Evolutionary conservation across 2,113 vertebrate species (phyloP).

Genomic region (Pseudorasbora parva): DNA sequence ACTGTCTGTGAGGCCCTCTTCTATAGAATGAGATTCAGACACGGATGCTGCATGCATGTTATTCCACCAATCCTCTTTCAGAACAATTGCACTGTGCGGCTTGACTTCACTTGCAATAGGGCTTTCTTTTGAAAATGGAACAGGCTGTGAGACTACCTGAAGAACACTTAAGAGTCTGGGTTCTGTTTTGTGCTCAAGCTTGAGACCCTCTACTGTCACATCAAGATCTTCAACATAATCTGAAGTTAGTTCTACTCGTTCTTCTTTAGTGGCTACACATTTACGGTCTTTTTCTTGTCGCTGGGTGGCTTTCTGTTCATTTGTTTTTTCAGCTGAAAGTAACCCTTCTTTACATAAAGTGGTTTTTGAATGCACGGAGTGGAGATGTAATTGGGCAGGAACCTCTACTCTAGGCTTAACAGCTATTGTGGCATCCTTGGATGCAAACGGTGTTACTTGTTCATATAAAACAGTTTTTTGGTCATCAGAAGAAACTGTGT

Average conservation of each 20-base stretch:
- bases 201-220: slow-evolving; percentile 54
- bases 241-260: slow-evolving; percentile 66
- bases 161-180: slow-evolving; percentile 60
- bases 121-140: slow-evolving; percentile 75
- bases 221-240: slow-evolving; percentile 69
- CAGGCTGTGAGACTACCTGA: slow-evolving; percentile 66
- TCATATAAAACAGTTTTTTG: slow-evolving; percentile 67
- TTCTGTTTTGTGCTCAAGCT: slow-evolving; percentile 64
- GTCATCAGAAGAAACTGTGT: slow-evolving; percentile 68
- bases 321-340: slow-evolving; percentile 64
- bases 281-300: slow-evolving; percentile 71
- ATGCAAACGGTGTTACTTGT: slow-evolving; percentile 60
- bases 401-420: slow-evolving; percentile 69
- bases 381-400: slow-evolving; percentile 67
- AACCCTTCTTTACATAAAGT: slow-evolving; percentile 77
- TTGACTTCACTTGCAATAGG: slow-evolving; percentile 51
- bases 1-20: slow-evolving; percentile 67
- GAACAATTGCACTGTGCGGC: slow-evolving; percentile 71
- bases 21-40: slow-evolving; percentile 68
- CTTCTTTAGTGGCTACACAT: slow-evolving; percentile 67
- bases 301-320: slow-evolving; percentile 65
- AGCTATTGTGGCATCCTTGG: slow-evolving; percentile 29
- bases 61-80: slow-evolving; percentile 76
- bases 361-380: slow-evolving; percentile 59
- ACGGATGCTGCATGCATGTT: slow-evolving; percentile 70